Percentiles rank a stretch among this genome's conserved stretches.
These are phyloP conservation scores for Thaleichthys pacificus DNA, from an alignment of 2,797 vertebrate species.

Conservation along the genomic window DNA sequence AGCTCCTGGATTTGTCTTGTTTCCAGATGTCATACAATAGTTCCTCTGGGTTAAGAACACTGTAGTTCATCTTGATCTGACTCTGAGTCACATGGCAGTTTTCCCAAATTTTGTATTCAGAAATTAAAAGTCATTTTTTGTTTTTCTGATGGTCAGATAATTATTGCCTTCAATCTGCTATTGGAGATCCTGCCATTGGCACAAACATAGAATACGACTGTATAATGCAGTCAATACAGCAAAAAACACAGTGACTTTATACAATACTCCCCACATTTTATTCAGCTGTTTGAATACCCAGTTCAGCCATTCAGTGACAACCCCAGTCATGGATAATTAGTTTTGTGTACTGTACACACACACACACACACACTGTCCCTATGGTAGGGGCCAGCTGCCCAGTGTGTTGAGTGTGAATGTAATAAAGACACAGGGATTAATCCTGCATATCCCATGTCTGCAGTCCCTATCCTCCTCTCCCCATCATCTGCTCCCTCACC, in stretches of 20 bases:
- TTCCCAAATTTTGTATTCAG: too few species aligned
- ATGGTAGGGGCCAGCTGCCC: conserved; percentile 33
- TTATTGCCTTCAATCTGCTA: not conserved
- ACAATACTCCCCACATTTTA: not conserved
- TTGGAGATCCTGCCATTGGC: not conserved
- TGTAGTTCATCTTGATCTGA: not conserved
- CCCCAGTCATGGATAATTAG: not conserved
- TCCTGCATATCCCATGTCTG: conserved; percentile 39
- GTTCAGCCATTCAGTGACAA: not conserved
- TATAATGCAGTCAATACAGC: too few species aligned
- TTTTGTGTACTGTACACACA: not conserved
- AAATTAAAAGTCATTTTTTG: not conserved
- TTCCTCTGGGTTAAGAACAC: not conserved
- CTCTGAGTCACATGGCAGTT: not conserved
- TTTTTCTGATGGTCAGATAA: not conserved
- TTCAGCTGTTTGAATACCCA: not conserved
- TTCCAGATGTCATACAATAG: not conserved
- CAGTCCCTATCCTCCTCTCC: conserved; percentile 26
- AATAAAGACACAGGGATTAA: conserved; percentile 56
- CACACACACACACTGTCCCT: conserved; percentile 19
- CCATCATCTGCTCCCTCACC: conserved; percentile 17
- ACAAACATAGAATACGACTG: too few species aligned
- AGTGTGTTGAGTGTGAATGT: conserved; percentile 38
- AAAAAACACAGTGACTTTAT: not conserved
- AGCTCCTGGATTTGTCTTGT: not conserved